Percentiles rank a stretch among this genome's conserved stretches.
phyloP scores from a whole-genome alignment of 1,140 invertebrate species.

The Dolichoris vasculosae region DNA sequence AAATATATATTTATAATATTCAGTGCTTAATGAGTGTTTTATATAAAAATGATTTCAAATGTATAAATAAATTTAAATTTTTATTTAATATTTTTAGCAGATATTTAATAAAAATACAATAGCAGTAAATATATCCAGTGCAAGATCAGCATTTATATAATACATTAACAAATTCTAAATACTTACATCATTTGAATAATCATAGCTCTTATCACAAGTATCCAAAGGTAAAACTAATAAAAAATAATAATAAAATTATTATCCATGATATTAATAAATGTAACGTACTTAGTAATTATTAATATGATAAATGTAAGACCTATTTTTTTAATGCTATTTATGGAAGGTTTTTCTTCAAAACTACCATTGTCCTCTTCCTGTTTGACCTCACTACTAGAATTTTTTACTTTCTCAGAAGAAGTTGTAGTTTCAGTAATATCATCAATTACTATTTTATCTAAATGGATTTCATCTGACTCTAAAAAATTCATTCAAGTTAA shows the following conservation, averaged over 20 bases:
- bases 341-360: slow-evolving; percentile 22
- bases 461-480: slow-evolving; percentile 50
- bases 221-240: slow-evolving; percentile 39
- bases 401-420: slow-evolving; percentile 40
- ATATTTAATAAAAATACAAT: background rate
- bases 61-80: background rate
- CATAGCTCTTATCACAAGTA: slow-evolving; percentile 56
- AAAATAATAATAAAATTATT: background rate
- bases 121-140: background rate
- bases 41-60: background rate
- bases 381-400: slow-evolving; percentile 47
- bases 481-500: slow-evolving; percentile 42
- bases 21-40: background rate
- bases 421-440: slow-evolving; percentile 25
- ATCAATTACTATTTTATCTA: slow-evolving; percentile 35
- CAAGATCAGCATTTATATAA: background rate
- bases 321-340: slow-evolving; percentile 49
- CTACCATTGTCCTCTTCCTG: slow-evolving; percentile 37
- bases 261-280: background rate
- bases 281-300: background rate
- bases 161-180: background rate
- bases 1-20: slow-evolving; percentile 32
- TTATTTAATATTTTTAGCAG: background rate
- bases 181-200: slow-evolving; percentile 57
- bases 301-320: slow-evolving; percentile 46